phyloP scores from a whole-genome alignment of 2,888 invertebrate species.

The Callosobruchus maculatus region DNA sequence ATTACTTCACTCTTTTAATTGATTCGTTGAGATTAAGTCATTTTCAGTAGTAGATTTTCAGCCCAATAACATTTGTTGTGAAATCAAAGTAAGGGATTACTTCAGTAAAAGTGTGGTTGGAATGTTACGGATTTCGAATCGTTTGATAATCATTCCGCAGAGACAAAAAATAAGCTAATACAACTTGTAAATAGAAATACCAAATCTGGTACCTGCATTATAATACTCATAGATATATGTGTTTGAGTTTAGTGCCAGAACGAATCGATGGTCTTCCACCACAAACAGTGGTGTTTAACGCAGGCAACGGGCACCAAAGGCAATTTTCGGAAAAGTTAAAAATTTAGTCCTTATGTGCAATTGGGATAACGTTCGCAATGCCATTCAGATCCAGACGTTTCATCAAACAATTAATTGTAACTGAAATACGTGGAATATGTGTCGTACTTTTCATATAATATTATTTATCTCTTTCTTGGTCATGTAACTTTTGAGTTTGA shows the following conservation, averaged over 20 bases:
- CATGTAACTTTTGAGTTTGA: too few species aligned
- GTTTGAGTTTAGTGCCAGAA: constrained; percentile 41
- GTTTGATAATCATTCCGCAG: background rate
- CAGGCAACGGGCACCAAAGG: constrained; percentile 45
- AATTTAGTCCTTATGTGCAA: constrained; percentile 41
- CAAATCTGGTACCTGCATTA: constrained; percentile 48
- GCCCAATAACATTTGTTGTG: too few species aligned
- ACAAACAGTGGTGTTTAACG: constrained; percentile 40
- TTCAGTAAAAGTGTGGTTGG: background rate
- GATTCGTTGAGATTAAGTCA: too few species aligned
- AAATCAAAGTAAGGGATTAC: too few species aligned
- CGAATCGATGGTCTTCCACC: constrained; percentile 49
- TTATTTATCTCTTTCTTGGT: too few species aligned
- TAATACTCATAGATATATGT: constrained; percentile 44
- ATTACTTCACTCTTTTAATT: too few species aligned
- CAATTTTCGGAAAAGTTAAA: constrained; percentile 28
- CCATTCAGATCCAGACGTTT: background rate
- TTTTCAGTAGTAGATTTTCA: too few species aligned
- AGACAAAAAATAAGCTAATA: background rate
- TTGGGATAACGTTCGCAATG: constrained; percentile 13
- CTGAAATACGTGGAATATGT: background rate
- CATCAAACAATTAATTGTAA: background rate
- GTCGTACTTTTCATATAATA: too few species aligned
- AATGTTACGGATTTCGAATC: background rate
- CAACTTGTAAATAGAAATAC: constrained; percentile 30